phyloP scores from a whole-genome alignment of 2,888 invertebrate species.

The Cryptus viduatorius region DNA sequence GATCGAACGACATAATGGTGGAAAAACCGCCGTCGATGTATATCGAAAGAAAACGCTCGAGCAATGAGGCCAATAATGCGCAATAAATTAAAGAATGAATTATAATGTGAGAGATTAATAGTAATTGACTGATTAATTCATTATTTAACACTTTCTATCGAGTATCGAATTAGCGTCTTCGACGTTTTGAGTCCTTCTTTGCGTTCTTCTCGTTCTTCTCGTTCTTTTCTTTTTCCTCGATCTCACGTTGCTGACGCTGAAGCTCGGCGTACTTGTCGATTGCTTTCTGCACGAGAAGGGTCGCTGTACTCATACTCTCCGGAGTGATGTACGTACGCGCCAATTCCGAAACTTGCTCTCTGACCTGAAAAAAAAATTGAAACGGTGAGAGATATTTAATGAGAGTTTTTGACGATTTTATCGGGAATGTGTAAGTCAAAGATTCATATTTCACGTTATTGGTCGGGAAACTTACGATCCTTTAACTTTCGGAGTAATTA shows the following conservation, averaged over 20 bases:
- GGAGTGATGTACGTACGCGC: conserved; percentile 87
- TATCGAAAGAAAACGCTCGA: background rate
- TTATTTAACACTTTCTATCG: background rate
- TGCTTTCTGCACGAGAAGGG: conserved; percentile 88
- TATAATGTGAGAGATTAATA: background rate
- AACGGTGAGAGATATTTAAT: background rate
- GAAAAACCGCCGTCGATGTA: background rate
- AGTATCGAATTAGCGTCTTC: conserved; percentile 47
- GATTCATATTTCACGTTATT: no score
- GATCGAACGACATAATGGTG: background rate
- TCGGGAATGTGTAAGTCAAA: background rate
- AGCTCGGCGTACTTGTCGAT: conserved; percentile 86
- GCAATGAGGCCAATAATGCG: background rate
- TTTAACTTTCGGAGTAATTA: no score
- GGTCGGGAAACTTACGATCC: no score
- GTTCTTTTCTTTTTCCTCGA: conserved; percentile 36
- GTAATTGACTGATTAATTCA: background rate
- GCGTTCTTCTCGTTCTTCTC: conserved; percentile 36
- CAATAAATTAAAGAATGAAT: conserved; percentile 36
- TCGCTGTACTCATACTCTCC: conserved; percentile 87
- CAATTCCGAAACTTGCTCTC: conserved; percentile 83
- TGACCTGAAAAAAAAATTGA: conserved; percentile 60
- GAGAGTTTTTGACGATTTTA: background rate
- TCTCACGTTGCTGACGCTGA: conserved; percentile 60
- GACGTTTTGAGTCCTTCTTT: conserved; percentile 47